Evolutionary conservation across 2,888 invertebrate species (phyloP).

Genomic region (Diaprepes abbreviatus): DNA sequence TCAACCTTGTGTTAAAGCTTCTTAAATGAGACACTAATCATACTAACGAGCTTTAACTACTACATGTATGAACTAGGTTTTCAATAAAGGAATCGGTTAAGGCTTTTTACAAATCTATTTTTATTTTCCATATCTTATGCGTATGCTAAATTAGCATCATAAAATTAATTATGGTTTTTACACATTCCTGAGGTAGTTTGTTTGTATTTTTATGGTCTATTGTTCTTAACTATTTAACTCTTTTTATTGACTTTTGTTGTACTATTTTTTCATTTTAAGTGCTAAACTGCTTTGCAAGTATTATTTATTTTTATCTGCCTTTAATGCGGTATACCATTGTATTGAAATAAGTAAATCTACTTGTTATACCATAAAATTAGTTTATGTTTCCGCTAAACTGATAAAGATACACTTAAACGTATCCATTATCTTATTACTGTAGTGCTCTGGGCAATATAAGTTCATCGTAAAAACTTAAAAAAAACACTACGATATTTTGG

Average conservation of each 20-base stretch:
- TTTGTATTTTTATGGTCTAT: slow-evolving; percentile 29
- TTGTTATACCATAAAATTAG: slow-evolving; percentile 10
- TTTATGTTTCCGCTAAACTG: slow-evolving; percentile 30
- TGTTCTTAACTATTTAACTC: slow-evolving; percentile 20
- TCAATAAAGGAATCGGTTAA: too few relatives aligned
- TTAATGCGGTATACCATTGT: slow-evolving; percentile 20
- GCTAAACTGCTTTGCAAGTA: slow-evolving; percentile 21
- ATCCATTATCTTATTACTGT: too few relatives aligned
- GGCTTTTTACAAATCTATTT: too few relatives aligned
- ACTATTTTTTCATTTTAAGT: slow-evolving; percentile 12
- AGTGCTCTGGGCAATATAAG: too few relatives aligned
- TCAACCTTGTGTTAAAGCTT: too few relatives aligned
- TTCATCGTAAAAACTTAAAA: too few relatives aligned
- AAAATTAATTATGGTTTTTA: slow-evolving; percentile 13
- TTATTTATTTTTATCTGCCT: neutral
- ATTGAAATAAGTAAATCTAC: slow-evolving; percentile 23
- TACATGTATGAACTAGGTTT: too few relatives aligned
- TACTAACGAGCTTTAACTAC: too few relatives aligned
- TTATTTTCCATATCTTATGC: too few relatives aligned
- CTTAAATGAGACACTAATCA: too few relatives aligned
- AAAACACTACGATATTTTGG: too few relatives aligned
- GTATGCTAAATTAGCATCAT: neutral
- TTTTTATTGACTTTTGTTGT: slow-evolving; percentile 32
- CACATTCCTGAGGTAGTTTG: slow-evolving; percentile 17
- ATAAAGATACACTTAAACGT: too few relatives aligned